A percentile compares a stretch with the other conserved stretches of the same genome.
Conservation (phyloP, 2,797 vertebrate genomes). For the Danio jaintianensis region DNA sequence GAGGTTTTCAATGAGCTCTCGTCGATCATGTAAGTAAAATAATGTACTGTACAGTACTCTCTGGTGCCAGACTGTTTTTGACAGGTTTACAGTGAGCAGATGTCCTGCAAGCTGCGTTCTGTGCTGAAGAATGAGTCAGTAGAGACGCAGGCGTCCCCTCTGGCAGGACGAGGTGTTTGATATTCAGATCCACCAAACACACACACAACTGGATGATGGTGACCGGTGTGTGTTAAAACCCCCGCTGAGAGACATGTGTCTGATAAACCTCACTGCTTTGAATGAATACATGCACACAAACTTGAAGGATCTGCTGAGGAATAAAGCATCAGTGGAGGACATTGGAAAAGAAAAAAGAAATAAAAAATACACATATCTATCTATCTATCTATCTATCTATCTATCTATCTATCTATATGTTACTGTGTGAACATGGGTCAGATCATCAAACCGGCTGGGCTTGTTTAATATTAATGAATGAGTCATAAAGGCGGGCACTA, state of each 20-base stretch:
- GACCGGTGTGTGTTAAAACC: slow-evolving; percentile 28
- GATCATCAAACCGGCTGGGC: slow-evolving; percentile 9
- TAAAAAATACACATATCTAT: too few species aligned
- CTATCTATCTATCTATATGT: too few species aligned
- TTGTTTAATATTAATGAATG: slow-evolving; percentile 26
- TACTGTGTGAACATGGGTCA: neutral
- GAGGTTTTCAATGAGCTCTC: slow-evolving; percentile 18
- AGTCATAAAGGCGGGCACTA: slow-evolving; percentile 4
- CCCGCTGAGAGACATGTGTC: slow-evolving; percentile 18
- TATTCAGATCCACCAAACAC: slow-evolving; percentile 15
- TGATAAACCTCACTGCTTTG: slow-evolving; percentile 7
- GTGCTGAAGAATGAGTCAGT: slow-evolving; percentile 33
- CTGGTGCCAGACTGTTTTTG: slow-evolving; percentile 35
- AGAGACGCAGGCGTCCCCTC: slow-evolving; percentile 30
- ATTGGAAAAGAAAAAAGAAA: too few species aligned
- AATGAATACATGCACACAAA: slow-evolving; percentile 16
- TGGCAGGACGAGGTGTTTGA: slow-evolving; percentile 32
- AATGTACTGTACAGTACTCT: slow-evolving; percentile 10
- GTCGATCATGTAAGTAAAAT: slow-evolving; percentile 23
- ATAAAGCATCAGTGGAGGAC: neutral
- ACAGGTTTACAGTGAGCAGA: slow-evolving; percentile 50
- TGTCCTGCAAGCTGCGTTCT: slow-evolving; percentile 36
- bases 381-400: too few species aligned
- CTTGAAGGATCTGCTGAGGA: neutral
- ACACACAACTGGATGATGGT: slow-evolving; percentile 23